These are phyloP conservation scores for Passer domesticus DNA, from an alignment of 2,113 vertebrate genomes.

Conservation along the genomic window DNA sequence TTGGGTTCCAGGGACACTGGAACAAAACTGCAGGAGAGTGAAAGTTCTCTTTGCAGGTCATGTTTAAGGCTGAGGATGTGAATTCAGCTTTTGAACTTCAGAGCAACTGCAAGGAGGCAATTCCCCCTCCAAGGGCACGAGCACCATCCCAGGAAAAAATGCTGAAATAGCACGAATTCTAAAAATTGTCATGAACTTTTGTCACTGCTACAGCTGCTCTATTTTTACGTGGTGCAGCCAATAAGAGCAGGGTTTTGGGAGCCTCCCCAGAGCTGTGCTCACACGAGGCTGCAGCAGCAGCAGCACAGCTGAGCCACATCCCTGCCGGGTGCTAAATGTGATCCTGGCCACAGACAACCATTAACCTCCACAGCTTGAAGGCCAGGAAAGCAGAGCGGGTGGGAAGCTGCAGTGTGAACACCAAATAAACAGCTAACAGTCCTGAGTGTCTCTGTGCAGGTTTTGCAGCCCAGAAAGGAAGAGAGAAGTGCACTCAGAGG, in stretches of 20 bases:
- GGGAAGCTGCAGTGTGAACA: neutral
- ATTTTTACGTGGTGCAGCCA: neutral
- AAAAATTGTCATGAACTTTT: neutral
- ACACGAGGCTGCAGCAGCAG: neutral
- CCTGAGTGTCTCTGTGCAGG: neutral
- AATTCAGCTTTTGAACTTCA: neutral
- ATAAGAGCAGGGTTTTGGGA: neutral
- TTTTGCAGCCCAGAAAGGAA: neutral
- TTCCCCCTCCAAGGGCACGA: neutral
- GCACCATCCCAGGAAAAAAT: neutral
- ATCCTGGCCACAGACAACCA: neutral
- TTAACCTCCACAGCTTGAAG: neutral
- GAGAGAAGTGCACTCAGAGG: neutral
- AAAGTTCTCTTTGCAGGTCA: neutral
- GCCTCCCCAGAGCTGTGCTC: neutral
- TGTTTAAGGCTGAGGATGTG: neutral
- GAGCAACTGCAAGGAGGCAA: neutral
- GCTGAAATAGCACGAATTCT: neutral
- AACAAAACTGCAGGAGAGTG: neutral
- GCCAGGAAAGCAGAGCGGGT: neutral
- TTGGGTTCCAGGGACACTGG: neutral
- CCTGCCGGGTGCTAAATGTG: neutral
- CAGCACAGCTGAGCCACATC: rapidly evolving
- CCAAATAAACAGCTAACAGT: neutral
- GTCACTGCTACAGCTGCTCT: neutral